These are phyloP conservation scores for Sitta carolinensis DNA, from an alignment of 2,797 vertebrate species.

Conservation along the genomic window DNA sequence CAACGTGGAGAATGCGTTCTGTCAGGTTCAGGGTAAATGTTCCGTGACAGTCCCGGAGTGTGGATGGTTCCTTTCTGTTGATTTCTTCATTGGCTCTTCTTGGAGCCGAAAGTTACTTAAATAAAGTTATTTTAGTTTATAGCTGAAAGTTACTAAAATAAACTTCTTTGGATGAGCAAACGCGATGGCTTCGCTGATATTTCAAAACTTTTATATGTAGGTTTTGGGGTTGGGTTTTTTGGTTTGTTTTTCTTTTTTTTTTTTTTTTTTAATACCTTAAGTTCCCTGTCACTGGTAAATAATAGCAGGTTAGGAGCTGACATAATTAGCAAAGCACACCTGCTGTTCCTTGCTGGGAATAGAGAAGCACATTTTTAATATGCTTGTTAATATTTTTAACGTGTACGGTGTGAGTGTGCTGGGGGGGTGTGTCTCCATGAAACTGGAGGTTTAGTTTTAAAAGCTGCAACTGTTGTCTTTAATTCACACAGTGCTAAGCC, in stretches of 20 bases:
- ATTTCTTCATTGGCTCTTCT: background rate
- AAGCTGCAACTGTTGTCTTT: background rate
- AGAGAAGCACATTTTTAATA: background rate
- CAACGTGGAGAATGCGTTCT: background rate
- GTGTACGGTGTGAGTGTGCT: background rate
- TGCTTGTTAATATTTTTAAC: background rate
- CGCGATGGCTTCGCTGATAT: background rate
- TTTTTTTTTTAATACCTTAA: too few species aligned
- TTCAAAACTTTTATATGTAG: background rate
- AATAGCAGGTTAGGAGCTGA: background rate
- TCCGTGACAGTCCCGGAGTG: background rate
- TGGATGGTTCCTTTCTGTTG: background rate
- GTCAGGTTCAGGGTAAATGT: background rate
- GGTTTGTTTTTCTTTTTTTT: background rate
- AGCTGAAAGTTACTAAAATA: background rate
- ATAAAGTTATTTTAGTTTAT: background rate
- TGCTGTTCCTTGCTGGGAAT: background rate
- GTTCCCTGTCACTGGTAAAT: background rate
- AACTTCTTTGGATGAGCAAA: background rate
- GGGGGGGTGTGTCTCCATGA: background rate
- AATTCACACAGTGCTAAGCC: background rate
- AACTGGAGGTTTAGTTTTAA: background rate
- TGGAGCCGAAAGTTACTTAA: background rate
- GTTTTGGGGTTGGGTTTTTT: background rate
- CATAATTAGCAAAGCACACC: constrained; percentile 17